A percentile compares a stretch with the other conserved stretches of the same genome.
phyloP scores from a whole-genome alignment of 2,113 vertebrate genomes.

The Melanocharis versteri region DNA sequence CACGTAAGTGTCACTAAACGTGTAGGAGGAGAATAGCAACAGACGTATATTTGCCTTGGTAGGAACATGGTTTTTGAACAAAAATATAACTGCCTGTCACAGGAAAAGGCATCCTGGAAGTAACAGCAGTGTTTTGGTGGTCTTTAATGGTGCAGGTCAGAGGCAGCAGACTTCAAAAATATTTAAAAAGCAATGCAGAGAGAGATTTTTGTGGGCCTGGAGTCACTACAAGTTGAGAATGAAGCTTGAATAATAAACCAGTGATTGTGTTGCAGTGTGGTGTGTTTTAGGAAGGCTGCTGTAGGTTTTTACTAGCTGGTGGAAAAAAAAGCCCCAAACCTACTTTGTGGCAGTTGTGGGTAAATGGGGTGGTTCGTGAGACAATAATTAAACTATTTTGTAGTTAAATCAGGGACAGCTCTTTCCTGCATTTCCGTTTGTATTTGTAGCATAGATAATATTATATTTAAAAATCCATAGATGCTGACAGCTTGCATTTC shows the following conservation, averaged over 20 bases:
- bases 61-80: neutral
- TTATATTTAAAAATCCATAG: neutral
- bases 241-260: neutral
- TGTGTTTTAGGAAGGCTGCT: neutral
- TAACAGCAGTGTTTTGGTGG: neutral
- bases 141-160: neutral
- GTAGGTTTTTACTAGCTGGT: neutral
- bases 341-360: neutral
- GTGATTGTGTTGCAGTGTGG: accelerated
- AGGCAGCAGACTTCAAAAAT: neutral
- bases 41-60: neutral
- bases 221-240: neutral
- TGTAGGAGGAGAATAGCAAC: neutral
- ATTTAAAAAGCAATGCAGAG: neutral
- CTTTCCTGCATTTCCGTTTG: neutral
- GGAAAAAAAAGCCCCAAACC: neutral
- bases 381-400: neutral
- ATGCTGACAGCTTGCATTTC: neutral
- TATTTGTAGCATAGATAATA: neutral
- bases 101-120: neutral
- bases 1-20: accelerated
- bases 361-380: neutral
- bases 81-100: neutral
- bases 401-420: neutral
- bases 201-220: neutral